Base-by-base conservation (phyloP, 92 coral and sea anemone species). In the Plumapathes pennacea region DNA sequence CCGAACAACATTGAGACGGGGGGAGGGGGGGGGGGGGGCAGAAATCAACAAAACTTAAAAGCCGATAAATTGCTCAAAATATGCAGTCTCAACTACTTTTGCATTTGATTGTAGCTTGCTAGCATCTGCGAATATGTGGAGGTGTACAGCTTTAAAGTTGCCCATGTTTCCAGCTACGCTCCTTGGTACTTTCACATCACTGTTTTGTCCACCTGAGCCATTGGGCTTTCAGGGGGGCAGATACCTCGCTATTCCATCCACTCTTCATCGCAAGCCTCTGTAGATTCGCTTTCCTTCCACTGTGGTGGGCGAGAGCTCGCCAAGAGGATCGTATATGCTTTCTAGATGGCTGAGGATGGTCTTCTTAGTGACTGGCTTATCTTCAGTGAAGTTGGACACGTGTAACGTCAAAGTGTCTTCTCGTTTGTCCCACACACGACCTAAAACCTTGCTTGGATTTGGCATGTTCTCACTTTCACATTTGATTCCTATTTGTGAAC, bases 181-280 rank as follows among this genome's bases (percentile, higher is more conserved):
- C n/a, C n/a, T n/a, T n/a, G n/a, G n/a, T n/a, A n/a, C n/a, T n/a
- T n/a, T n/a, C n/a, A n/a, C n/a, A n/a, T n/a, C n/a, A n/a, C n/a
- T n/a, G n/a, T n/a, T n/a, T n/a, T n/a, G n/a, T n/a, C 89, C 89
- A 75, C 59, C 62, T 82, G 47, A 12, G 26, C 89, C 83, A 68
- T 11, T 32, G 37, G 14, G n/a, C 38, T 26, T 20, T 34, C 24
- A 70, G 22, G n/a, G 26, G 15, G 29, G n/a, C 46, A 19, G 85
- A 62, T 1, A 61, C 67, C 41, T 63, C 75, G 1, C 38, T 38
- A 53, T 76, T 62, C 84, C 89, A 82, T 8, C 74, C 69, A 27
- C 55, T 54, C 18, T 41, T 83, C 71, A 29, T 77, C 76, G 17
- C 90, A 83, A 0, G 75, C 67, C 71, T 27, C 81, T 22, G 63